These are phyloP conservation scores for Penaeus vannamei DNA, from an alignment of 1,140 invertebrate genomes.

Conservation along the genomic window DNA sequence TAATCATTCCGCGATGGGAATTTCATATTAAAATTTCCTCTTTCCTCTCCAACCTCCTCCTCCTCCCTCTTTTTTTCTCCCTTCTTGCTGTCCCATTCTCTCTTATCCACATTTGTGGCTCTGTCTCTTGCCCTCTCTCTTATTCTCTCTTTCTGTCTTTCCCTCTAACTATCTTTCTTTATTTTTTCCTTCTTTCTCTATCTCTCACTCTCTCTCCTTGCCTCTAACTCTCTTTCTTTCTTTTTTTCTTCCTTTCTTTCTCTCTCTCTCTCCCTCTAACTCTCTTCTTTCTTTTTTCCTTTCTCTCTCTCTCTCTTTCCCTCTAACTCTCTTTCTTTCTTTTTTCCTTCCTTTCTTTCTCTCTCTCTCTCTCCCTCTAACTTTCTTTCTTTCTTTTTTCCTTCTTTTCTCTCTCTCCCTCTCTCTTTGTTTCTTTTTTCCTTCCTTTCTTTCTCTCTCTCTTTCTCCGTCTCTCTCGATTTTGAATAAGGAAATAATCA, in stretches of 20 bases:
- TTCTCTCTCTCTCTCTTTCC: too few relatives aligned
- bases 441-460: not conserved
- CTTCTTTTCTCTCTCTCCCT: not conserved
- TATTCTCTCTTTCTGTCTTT: slow-evolving; percentile 25
- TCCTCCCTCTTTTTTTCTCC: not conserved
- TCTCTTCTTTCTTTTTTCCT: too few relatives aligned
- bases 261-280: too few relatives aligned
- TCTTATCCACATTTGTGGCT: too few relatives aligned
- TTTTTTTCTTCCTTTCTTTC: not conserved
- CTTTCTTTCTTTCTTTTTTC: not conserved
- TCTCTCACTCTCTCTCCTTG: slow-evolving; percentile 42
- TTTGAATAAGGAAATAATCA: too few relatives aligned
- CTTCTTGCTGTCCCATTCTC: too few relatives aligned
- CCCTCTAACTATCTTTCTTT: not conserved
- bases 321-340: too few relatives aligned
- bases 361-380: not conserved
- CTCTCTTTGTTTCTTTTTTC: not conserved
- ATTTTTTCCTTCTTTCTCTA: slow-evolving; percentile 3
- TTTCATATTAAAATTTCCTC: not conserved
- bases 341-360: not conserved
- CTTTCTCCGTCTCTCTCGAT: too few relatives aligned
- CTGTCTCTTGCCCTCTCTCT: not conserved
- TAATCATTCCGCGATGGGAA: too few relatives aligned
- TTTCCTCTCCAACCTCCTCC: not conserved
- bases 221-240: not conserved